A percentile compares a stretch with the other conserved stretches of the same genome.
phyloP scores from a whole-genome alignment of 2,113 vertebrate species.

The Rattus rattus region DNA sequence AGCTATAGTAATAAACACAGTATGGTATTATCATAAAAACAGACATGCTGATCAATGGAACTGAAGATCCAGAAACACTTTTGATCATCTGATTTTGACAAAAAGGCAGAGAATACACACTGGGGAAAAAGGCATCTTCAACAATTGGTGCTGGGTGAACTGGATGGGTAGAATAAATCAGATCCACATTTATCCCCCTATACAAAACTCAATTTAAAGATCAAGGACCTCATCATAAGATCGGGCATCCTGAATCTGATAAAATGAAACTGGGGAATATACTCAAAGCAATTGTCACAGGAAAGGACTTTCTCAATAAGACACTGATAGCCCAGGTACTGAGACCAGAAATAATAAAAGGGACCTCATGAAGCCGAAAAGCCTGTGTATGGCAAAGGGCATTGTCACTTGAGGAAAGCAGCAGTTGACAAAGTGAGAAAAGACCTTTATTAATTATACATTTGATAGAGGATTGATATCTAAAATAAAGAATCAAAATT shows the following conservation, averaged over 20 bases:
- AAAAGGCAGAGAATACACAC: neutral
- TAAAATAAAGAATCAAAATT: neutral
- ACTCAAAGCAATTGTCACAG: neutral
- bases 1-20: neutral
- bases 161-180: neutral
- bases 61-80: neutral
- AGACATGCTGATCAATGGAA: neutral
- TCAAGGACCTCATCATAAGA: neutral
- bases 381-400: neutral
- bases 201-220: neutral
- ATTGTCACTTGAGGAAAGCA: neutral
- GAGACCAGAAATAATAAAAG: neutral
- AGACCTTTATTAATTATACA: neutral
- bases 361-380: neutral
- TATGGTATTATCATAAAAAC: neutral
- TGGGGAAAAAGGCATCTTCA: neutral
- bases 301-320: neutral
- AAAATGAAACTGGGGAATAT: neutral
- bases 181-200: neutral
- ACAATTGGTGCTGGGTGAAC: neutral
- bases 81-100: neutral
- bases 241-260: neutral
- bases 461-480: neutral
- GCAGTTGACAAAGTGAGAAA: neutral
- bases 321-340: neutral